Evolutionary conservation across 2,797 vertebrate genomes (phyloP).

Genomic region (Darevskia nairensis): DNA sequence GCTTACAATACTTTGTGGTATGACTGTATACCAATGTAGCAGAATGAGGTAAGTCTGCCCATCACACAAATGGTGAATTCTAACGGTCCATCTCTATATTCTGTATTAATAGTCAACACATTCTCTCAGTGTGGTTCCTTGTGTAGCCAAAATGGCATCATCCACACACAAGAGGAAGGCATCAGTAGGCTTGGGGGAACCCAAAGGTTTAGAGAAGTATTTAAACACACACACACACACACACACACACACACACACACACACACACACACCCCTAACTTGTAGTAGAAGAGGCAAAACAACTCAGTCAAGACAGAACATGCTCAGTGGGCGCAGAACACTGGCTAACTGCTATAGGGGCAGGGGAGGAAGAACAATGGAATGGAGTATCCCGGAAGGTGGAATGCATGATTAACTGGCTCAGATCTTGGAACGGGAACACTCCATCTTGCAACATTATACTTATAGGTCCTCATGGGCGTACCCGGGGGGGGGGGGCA

Average conservation of each 20-base stretch:
- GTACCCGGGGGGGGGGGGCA: no score
- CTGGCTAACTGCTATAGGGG: neutral
- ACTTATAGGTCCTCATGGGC: no score
- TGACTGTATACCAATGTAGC: conserved; percentile 29
- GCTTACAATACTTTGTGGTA: conserved; percentile 25
- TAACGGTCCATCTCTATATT: neutral
- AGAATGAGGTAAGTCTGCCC: conserved; percentile 49
- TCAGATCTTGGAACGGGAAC: neutral
- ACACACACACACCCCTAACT: no score
- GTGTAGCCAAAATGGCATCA: neutral
- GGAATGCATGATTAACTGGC: neutral
- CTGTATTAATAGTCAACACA: neutral
- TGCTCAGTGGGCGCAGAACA: neutral
- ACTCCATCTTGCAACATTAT: neutral
- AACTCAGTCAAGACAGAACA: neutral
- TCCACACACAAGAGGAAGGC: neutral
- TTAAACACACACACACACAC: no score
- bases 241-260: no score
- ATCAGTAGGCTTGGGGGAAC: no score
- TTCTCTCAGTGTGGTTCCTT: neutral
- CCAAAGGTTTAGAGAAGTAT: neutral
- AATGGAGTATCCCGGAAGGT: neutral
- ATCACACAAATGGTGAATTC: neutral
- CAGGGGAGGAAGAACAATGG: neutral
- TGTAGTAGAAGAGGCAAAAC: neutral